Evolutionary conservation across 1,140 invertebrate genomes (phyloP).

Genomic region (Trichonephila inaurata): DNA sequence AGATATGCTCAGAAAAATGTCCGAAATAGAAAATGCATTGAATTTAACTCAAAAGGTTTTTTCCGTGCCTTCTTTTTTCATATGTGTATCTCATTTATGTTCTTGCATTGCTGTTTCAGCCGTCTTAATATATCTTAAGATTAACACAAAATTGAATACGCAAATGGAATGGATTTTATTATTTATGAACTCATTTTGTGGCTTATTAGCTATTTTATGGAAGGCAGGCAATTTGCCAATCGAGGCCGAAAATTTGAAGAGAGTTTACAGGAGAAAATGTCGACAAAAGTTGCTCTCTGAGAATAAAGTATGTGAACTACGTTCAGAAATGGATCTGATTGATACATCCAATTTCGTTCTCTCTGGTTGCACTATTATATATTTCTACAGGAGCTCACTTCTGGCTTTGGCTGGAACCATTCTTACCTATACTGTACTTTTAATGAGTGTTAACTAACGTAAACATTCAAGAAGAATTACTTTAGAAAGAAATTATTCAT

Average conservation of each 20-base stretch:
- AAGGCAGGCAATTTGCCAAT: background rate
- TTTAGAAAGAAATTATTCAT: too few relatives aligned
- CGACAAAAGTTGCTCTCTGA: background rate
- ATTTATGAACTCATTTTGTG: background rate
- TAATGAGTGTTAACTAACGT: background rate
- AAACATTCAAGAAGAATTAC: too few relatives aligned
- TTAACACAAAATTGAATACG: too few relatives aligned
- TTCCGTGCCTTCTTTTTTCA: background rate
- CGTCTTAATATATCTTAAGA: too few relatives aligned
- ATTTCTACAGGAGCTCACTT: background rate
- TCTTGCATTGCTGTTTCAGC: background rate
- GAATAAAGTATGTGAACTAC: background rate
- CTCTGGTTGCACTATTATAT: background rate
- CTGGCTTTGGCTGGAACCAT: background rate
- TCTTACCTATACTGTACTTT: background rate
- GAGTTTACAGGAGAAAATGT: background rate
- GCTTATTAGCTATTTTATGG: background rate
- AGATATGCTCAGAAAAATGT: background rate
- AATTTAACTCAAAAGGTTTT: background rate
- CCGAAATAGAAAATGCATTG: background rate
- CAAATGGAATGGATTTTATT: background rate
- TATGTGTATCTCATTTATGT: background rate
- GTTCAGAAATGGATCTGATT: background rate
- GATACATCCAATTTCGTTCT: background rate
- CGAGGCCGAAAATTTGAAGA: background rate